phyloP scores from a whole-genome alignment of 2,797 vertebrate genomes.

The Rhabdophis nuchalis region DNA sequence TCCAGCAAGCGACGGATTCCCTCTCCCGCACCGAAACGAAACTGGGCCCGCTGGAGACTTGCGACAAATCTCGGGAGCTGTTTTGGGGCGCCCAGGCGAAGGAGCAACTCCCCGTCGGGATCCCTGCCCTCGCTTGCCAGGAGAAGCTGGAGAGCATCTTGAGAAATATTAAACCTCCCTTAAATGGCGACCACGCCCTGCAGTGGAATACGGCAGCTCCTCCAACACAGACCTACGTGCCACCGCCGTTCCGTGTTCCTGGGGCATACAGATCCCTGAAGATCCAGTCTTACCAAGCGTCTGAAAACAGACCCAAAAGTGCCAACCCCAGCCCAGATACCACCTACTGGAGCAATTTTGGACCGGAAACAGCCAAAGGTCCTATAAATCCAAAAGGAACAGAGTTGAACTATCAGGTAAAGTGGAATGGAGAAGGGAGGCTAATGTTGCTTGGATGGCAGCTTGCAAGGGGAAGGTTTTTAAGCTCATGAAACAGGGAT shows the following conservation, averaged over 20 bases:
- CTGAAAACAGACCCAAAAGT: not conserved
- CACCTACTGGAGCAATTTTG: not conserved
- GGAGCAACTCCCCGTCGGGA: not conserved
- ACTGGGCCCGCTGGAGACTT: constrained; percentile 6
- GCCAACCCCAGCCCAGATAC: constrained; percentile 9
- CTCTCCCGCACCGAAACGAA: constrained; percentile 33
- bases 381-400: not conserved
- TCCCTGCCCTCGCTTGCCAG: not conserved
- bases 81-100: not conserved
- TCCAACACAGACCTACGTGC: constrained; percentile 51
- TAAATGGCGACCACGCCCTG: not conserved
- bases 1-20: constrained; percentile 29
- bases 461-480: not conserved
- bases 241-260: not conserved
- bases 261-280: not conserved
- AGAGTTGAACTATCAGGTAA: constrained; percentile 54
- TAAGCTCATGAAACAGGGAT: too few relatives aligned
- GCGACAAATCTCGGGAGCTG: constrained; percentile 26
- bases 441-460: not conserved
- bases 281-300: not conserved
- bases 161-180: not conserved
- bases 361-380: constrained; percentile 9
- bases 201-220: constrained; percentile 53
- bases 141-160: not conserved
- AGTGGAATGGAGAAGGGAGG: not conserved